Percentiles rank a stretch among this genome's conserved stretches.
Evolutionary conservation across 1,140 invertebrate species (phyloP).

Genomic region (Drosophila trapezifrons): DNA sequence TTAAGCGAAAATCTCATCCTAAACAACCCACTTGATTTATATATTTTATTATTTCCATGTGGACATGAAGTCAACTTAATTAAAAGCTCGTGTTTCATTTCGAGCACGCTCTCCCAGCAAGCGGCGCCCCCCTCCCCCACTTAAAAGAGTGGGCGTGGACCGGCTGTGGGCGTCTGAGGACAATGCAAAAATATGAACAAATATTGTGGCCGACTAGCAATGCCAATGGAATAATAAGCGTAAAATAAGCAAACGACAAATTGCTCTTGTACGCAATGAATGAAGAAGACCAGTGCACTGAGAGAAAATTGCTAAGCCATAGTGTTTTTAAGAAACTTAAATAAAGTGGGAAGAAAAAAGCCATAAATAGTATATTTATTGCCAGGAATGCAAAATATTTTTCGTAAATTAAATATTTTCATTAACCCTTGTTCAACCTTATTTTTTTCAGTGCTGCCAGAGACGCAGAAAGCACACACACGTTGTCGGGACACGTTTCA

Average conservation of each 20-base stretch:
- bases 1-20: no score
- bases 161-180: constrained; percentile 7
- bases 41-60: neutral
- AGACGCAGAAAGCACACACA: constrained; percentile 23
- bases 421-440: neutral
- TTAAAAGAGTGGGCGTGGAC: constrained; percentile 15
- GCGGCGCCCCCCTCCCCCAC: neutral
- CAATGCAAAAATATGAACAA: constrained; percentile 41
- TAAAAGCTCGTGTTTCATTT: constrained; percentile 61
- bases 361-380: neutral
- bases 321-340: no score
- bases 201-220: constrained; percentile 35
- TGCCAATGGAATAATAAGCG: constrained; percentile 48
- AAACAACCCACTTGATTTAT: no score
- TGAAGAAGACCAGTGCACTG: constrained; percentile 15
- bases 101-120: constrained; percentile 26
- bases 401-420: neutral
- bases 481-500: constrained; percentile 61
- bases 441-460: neutral
- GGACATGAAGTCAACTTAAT: constrained; percentile 58
- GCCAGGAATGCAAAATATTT: no score
- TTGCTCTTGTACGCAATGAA: constrained; percentile 47
- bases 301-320: no score
- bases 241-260: constrained; percentile 44
- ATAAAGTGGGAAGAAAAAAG: no score